phyloP scores from a whole-genome alignment of 2,797 vertebrate species.

The Tauraco hartlaubi region DNA sequence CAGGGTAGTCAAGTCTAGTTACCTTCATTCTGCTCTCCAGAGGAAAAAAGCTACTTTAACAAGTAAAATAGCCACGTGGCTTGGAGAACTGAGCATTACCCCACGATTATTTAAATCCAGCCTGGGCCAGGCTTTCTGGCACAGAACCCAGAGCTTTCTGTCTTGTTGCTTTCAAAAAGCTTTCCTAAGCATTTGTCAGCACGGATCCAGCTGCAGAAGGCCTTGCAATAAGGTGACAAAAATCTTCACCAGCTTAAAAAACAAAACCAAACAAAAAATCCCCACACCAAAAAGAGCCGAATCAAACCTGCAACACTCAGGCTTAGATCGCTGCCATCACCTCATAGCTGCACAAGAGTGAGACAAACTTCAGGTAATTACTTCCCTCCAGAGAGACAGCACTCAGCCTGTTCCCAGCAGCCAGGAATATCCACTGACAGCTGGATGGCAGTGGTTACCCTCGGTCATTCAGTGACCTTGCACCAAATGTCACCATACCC shows the following conservation, averaged over 20 bases:
- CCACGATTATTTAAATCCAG: constrained; percentile 22
- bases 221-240: neutral
- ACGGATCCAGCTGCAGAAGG: neutral
- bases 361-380: neutral
- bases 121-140: neutral
- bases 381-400: neutral
- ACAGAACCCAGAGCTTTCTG: neutral
- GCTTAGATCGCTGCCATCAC: neutral
- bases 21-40: neutral
- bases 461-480: neutral
- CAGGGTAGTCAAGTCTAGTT: neutral
- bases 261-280: neutral
- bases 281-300: neutral
- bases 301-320: neutral
- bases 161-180: neutral
- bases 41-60: constrained; percentile 9
- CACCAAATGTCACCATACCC: neutral
- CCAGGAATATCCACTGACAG: neutral
- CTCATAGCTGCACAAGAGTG: neutral
- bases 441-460: neutral
- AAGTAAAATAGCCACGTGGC: neutral
- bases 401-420: neutral
- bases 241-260: neutral
- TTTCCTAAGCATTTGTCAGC: neutral
- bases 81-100: neutral